Evolutionary conservation across 2,113 vertebrate genomes (phyloP).

Genomic region (Electrona antarctica): DNA sequence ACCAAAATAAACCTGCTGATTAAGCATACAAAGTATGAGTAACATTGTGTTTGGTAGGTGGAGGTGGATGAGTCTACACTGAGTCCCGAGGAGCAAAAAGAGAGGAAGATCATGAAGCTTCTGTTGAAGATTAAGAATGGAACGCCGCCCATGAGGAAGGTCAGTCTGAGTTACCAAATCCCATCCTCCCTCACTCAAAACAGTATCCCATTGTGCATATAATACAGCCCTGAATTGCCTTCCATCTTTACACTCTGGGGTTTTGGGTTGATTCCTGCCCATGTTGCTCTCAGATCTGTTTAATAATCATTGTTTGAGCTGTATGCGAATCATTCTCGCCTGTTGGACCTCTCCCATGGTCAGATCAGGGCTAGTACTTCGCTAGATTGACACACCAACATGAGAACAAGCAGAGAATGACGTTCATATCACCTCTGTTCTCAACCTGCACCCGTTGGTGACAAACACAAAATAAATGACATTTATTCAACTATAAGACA

Average conservation of each 20-base stretch:
- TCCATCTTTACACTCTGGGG: not conserved
- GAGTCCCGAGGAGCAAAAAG: slow-evolving; percentile 97
- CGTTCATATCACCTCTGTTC: slow-evolving; percentile 45
- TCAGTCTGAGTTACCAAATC: slow-evolving; percentile 43
- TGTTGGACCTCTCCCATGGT: slow-evolving; percentile 61
- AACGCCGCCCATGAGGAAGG: slow-evolving; percentile 98
- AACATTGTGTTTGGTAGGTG: slow-evolving; percentile 77
- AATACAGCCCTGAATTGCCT: not conserved
- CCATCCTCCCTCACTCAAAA: not conserved
- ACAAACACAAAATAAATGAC: slow-evolving; percentile 14
- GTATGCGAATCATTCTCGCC: slow-evolving; percentile 69
- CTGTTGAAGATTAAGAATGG: slow-evolving; percentile 99
- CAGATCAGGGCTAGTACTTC: slow-evolving; percentile 68
- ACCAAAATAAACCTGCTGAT: too few species aligned
- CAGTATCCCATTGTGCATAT: not conserved
- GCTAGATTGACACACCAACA: slow-evolving; percentile 64
- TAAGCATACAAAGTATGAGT: not conserved
- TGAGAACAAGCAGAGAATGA: slow-evolving; percentile 57
- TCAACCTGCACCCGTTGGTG: slow-evolving; percentile 71
- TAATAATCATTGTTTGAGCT: not conserved
- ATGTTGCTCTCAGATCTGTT: not conserved
- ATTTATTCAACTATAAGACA: too few species aligned
- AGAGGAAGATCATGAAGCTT: slow-evolving; percentile 99
- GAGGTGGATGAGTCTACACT: slow-evolving; percentile 98
- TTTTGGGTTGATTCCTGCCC: not conserved